Evolutionary conservation across 2,888 invertebrate genomes (phyloP).

Genomic region (Polydrusus tereticollis): DNA sequence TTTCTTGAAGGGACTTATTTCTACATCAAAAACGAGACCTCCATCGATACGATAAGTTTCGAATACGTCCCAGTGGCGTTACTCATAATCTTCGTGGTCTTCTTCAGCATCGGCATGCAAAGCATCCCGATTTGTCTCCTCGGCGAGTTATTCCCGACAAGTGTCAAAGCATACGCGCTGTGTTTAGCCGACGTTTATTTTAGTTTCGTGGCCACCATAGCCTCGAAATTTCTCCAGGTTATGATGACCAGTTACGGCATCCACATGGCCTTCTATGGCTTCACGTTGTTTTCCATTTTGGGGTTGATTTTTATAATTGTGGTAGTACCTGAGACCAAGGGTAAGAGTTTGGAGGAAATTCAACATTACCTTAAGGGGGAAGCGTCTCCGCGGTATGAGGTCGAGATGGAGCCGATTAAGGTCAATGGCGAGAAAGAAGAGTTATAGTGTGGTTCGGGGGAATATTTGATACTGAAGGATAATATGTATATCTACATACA

Average conservation of each 20-base stretch:
- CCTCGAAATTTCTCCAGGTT: slow-evolving; percentile 68
- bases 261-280: slow-evolving; percentile 76
- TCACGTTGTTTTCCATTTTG: slow-evolving; percentile 72
- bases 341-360: slow-evolving; percentile 78
- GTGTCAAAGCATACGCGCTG: slow-evolving; percentile 71
- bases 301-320: slow-evolving; percentile 74
- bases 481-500: no score
- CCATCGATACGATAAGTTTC: slow-evolving; percentile 62
- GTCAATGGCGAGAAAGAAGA: slow-evolving; percentile 23
- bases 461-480: no score
- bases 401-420: slow-evolving; percentile 35
- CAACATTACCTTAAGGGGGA: slow-evolving; percentile 72
- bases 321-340: slow-evolving; percentile 78
- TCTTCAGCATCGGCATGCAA: slow-evolving; percentile 69
- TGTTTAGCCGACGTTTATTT: slow-evolving; percentile 71
- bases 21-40: slow-evolving; percentile 64
- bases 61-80: slow-evolving; percentile 67
- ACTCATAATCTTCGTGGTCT: slow-evolving; percentile 68
- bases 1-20: slow-evolving; percentile 67
- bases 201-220: slow-evolving; percentile 67
- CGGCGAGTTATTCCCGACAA: slow-evolving; percentile 71
- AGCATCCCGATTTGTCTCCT: slow-evolving; percentile 69
- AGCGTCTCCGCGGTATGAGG: slow-evolving; percentile 38
- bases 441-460: no score
- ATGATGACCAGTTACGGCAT: slow-evolving; percentile 72